A percentile compares a stretch with the other conserved stretches of the same genome.
Evolutionary conservation across 2,797 vertebrate genomes (phyloP).

Genomic region (Sebastes goodei): DNA sequence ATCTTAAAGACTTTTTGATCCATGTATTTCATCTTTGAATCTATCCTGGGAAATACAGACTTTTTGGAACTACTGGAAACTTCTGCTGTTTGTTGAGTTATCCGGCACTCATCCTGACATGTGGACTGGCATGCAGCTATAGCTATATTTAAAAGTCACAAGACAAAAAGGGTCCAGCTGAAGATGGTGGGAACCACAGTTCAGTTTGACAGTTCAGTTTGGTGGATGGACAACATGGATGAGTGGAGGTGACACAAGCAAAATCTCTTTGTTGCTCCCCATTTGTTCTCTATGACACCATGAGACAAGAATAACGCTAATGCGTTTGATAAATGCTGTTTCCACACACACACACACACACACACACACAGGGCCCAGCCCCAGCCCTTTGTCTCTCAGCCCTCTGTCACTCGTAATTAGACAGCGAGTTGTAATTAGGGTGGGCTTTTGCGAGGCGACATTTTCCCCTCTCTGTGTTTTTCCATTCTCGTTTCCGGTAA

Average conservation of each 20-base stretch:
- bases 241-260: neutral
- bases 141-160: neutral
- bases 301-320: constrained; percentile 32
- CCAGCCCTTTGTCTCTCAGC: constrained; percentile 46
- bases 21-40: neutral
- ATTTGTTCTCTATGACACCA: constrained; percentile 32
- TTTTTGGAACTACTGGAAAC: neutral
- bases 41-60: neutral
- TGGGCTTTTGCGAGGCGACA: constrained; percentile 35
- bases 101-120: neutral
- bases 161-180: neutral
- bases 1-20: neutral
- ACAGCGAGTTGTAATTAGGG: constrained; percentile 51
- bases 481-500: constrained; percentile 36
- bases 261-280: neutral
- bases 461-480: constrained; percentile 40
- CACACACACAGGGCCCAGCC: neutral
- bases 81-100: neutral
- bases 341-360: constrained; percentile 17
- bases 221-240: neutral
- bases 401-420: constrained; percentile 66
- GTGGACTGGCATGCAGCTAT: neutral
- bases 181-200: neutral
- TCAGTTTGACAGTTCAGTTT: constrained; percentile 11
- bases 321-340: constrained; percentile 44